A percentile compares a stretch with the other conserved stretches of the same genome.
These are phyloP conservation scores for Syngnathus acus DNA, from an alignment of 2,797 vertebrate genomes.

Conservation along the genomic window DNA sequence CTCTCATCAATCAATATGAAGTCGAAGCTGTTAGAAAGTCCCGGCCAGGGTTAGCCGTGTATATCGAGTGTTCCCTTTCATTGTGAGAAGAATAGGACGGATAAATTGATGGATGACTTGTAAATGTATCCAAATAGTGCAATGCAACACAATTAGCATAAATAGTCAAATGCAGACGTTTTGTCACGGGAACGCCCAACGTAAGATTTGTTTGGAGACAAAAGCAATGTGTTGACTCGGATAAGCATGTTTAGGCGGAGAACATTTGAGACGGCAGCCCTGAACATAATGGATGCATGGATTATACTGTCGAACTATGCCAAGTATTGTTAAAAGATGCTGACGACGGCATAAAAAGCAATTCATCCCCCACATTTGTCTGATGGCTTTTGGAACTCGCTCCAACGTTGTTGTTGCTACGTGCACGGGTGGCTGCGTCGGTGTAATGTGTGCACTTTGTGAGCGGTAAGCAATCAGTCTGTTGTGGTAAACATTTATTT, in stretches of 20 bases:
- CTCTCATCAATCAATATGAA: slow-evolving; percentile 30
- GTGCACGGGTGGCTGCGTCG: background rate
- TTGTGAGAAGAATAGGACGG: background rate
- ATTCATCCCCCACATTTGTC: background rate
- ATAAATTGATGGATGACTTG: background rate
- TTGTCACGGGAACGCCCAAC: slow-evolving; percentile 26
- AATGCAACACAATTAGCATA: slow-evolving; percentile 8
- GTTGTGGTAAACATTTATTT: slow-evolving; percentile 21
- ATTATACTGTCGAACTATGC: background rate
- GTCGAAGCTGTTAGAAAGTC: slow-evolving; percentile 2
- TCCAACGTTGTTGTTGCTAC: background rate
- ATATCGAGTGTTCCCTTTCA: slow-evolving; percentile 2
- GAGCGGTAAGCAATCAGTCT: slow-evolving; percentile 9
- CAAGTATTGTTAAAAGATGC: background rate
- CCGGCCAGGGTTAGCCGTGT: background rate
- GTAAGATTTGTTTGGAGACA: slow-evolving; percentile 49
- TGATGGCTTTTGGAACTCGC: background rate
- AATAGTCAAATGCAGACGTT: slow-evolving; percentile 30
- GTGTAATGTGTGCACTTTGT: slow-evolving; percentile 5
- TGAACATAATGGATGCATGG: slow-evolving; percentile 11
- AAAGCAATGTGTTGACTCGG: slow-evolving; percentile 48
- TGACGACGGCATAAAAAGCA: background rate
- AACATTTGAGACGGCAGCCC: slow-evolving; percentile 15
- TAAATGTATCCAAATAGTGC: slow-evolving; percentile 10
- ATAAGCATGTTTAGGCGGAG: slow-evolving; percentile 50